Evolutionary conservation across 2,888 invertebrate genomes (phyloP).

Genomic region (Lymantria monacha): DNA sequence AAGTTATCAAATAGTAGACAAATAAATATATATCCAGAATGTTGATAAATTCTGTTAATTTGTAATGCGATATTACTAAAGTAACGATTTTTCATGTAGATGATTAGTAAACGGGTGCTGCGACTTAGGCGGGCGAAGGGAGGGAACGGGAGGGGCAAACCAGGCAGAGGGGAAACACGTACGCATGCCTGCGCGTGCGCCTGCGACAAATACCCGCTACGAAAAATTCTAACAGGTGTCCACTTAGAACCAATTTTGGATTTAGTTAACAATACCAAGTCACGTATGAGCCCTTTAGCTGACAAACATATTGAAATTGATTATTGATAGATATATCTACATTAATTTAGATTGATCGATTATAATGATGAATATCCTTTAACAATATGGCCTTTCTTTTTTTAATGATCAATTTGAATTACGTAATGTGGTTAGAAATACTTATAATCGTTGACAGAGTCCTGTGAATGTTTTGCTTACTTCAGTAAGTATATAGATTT

Average conservation of each 20-base stretch:
- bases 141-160: conserved; percentile 32
- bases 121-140: conserved; percentile 26
- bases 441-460: no score
- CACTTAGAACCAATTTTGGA: conserved; percentile 53
- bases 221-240: conserved; percentile 70
- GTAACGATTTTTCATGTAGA: conserved; percentile 70
- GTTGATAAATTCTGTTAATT: conserved; percentile 54
- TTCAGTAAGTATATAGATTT: no score
- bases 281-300: conserved; percentile 26
- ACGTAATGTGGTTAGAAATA: no score
- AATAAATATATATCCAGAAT: no score
- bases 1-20: background rate
- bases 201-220: conserved; percentile 58
- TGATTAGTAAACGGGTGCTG: conserved; percentile 47
- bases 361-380: conserved; percentile 4
- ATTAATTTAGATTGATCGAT: conserved; percentile 12
- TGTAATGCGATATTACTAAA: conserved; percentile 64
- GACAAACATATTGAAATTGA: conserved; percentile 3
- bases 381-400: no score
- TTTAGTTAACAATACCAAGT: conserved; percentile 28
- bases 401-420: no score
- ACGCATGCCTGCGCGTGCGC: conserved; percentile 74
- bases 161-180: conserved; percentile 35
- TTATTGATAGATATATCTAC: background rate
- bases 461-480: no score